Base-by-base conservation (phyloP, 2,113 vertebrate species). In the Pimephales promelas region DNA sequence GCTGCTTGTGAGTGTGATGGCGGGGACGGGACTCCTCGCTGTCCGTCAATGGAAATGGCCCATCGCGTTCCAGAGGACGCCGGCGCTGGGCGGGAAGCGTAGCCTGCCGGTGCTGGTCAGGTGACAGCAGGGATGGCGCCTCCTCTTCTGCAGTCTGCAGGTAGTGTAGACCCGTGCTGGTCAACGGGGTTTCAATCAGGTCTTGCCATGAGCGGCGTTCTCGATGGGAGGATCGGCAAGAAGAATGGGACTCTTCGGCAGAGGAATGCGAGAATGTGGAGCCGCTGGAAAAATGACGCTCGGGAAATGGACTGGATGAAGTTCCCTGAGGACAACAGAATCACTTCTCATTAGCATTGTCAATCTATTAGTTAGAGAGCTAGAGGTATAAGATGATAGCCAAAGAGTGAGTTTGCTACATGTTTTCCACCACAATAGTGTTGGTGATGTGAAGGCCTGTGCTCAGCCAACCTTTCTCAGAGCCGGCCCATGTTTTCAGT, bases 31-130 rank as follows among this genome's bases (percentile, higher is more conserved):
- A 93, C 34, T 94, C 96, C 86, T 89, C 88, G 40, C 90, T 92
- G 11, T 93, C 94, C 26, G 91, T 92, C 89, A 98, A 85, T 0
- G 96, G 97, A 83, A 98, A 98, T 71, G 96, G 96, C 81, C 96
- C 96, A 1, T 97, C 96, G 40, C 95, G 93, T 85, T 96, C 95
- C 0, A 93, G 93, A 2, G 95, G 92, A 11, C 95, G 93, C 28
- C 94, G 91, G 66, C 94, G 92, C 78, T 95, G 94, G 7, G 95
- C 94, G 0, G 95, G 95, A 34, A 96, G 89, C 0, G 95, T 97
- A 71, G 96, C 95, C 85, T 97, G 96, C 73, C 95, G 92, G 66
- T 95, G 92, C 71, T 87, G 94, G 54, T 97, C 96, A 0, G 95
- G 95, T 10, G 95, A 96, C 92, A 95, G 94, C 1, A 90, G 91